These are phyloP conservation scores for Trididemnum miniatum DNA, from an alignment of 23 tunicate genomes.

Conservation along the genomic window DNA sequence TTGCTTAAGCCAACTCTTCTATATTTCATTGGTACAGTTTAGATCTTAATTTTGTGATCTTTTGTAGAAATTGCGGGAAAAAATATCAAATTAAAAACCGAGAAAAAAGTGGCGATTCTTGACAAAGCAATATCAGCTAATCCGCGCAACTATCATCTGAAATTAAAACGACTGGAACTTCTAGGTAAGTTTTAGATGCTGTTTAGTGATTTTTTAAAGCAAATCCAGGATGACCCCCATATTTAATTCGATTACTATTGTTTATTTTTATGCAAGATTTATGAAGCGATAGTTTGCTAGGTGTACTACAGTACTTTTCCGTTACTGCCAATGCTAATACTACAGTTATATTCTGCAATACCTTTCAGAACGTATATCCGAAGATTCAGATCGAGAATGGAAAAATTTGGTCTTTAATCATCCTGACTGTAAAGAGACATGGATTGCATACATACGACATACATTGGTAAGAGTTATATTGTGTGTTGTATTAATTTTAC, in stretches of 20 bases:
- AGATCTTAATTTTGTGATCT: too few relatives aligned
- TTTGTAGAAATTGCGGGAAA: conserved; percentile 34
- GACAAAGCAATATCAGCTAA: conserved; percentile 71
- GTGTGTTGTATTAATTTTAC: too few relatives aligned
- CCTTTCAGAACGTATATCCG: conserved; percentile 27
- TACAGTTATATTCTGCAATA: not conserved
- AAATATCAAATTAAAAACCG: conserved; percentile 37
- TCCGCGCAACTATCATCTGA: conserved; percentile 45
- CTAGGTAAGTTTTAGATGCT: conserved; percentile 45
- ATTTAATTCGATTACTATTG: too few relatives aligned
- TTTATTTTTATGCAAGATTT: too few relatives aligned
- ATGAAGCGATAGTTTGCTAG: too few relatives aligned
- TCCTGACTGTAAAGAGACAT: conserved; percentile 51
- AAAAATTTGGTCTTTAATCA: conserved; percentile 84
- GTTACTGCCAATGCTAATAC: too few relatives aligned
- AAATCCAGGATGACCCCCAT: too few relatives aligned
- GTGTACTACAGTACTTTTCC: too few relatives aligned
- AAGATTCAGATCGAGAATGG: conserved; percentile 73
- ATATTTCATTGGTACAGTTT: too few relatives aligned
- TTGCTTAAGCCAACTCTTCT: too few relatives aligned
- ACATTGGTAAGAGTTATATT: conserved; percentile 64
- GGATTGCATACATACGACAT: conserved; percentile 67
- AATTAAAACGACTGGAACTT: conserved; percentile 42
- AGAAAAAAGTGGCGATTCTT: conserved; percentile 76
- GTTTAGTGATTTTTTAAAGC: too few relatives aligned